Evolutionary conservation across 2,797 vertebrate species (phyloP).

Genomic region (Balearica regulorum): DNA sequence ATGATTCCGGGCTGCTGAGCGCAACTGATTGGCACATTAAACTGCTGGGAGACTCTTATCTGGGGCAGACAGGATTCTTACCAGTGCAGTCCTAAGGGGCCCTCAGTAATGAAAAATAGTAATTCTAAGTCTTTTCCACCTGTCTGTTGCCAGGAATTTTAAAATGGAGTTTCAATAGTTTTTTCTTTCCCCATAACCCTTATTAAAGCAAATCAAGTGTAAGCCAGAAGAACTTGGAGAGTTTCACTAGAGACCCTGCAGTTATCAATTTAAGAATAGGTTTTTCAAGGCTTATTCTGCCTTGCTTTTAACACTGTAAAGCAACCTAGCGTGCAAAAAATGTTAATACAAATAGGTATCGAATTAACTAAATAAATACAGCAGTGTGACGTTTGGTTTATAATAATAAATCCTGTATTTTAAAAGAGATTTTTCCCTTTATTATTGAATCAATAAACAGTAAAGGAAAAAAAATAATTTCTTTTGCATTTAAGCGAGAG

Average conservation of each 20-base stretch:
- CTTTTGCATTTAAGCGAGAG: not conserved
- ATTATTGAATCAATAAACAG: not conserved
- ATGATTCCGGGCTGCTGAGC: conserved; percentile 65
- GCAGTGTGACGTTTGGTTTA: not conserved
- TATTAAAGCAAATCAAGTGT: conserved; percentile 68
- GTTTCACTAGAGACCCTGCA: conserved; percentile 35
- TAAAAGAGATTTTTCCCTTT: not conserved
- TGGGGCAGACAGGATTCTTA: conserved; percentile 66
- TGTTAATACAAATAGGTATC: not conserved
- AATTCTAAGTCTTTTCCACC: conserved; percentile 60
- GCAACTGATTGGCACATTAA: conserved; percentile 70
- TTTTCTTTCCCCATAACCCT: conserved; percentile 46
- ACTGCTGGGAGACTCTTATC: conserved; percentile 69
- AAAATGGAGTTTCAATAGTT: conserved; percentile 55
- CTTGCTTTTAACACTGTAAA: not conserved
- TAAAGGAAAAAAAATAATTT: not conserved
- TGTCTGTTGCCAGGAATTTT: conserved; percentile 61
- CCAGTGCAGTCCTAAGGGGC: conserved; percentile 54
- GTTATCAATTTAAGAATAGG: conserved; percentile 35
- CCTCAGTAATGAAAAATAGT: conserved; percentile 66
- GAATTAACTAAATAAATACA: not conserved
- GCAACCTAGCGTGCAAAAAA: not conserved
- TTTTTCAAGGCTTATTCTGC: conserved; percentile 44
- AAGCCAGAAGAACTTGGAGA: conserved; percentile 56
- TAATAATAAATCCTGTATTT: not conserved